These are phyloP conservation scores for Tadarida brasiliensis DNA, from an alignment of 2,797 vertebrate species.

Conservation along the genomic window DNA sequence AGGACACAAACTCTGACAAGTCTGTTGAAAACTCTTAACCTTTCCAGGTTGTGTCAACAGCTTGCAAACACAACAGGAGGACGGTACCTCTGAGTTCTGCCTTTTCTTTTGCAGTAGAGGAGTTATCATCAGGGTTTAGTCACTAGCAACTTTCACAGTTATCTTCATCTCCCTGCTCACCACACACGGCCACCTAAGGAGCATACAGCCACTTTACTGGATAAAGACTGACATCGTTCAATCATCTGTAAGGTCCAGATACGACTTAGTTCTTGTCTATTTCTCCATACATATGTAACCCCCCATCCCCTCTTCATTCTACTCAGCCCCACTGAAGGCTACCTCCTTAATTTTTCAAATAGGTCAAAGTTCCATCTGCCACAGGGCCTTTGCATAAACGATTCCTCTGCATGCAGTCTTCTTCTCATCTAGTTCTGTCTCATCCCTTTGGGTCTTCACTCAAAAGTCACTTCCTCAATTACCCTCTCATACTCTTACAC, in stretches of 20 bases:
- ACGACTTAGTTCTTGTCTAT: not conserved
- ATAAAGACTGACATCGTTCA: not conserved
- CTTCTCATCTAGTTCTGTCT: not conserved
- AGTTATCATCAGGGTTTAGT: not conserved
- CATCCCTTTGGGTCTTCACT: not conserved
- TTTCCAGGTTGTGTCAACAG: conserved; percentile 80
- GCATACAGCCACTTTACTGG: not conserved
- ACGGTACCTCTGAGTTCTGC: not conserved
- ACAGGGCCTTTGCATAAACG: not conserved
- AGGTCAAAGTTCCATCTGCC: not conserved
- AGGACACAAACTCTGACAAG: conserved; percentile 90
- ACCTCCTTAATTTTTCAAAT: not conserved
- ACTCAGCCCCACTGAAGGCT: not conserved
- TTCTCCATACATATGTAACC: not conserved
- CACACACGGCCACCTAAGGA: not conserved
- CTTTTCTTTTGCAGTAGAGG: not conserved
- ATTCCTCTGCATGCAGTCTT: not conserved
- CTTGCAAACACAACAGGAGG: conserved; percentile 58
- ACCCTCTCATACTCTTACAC: not conserved
- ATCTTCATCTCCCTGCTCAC: not conserved
- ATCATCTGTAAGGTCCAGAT: not conserved
- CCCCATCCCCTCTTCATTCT: not conserved
- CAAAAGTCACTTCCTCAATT: conserved; percentile 22
- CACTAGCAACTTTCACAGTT: not conserved
- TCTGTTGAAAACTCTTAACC: conserved; percentile 82